Evolutionary conservation across 2,797 vertebrate species (phyloP).

Genomic region (Sphenodon punctatus): DNA sequence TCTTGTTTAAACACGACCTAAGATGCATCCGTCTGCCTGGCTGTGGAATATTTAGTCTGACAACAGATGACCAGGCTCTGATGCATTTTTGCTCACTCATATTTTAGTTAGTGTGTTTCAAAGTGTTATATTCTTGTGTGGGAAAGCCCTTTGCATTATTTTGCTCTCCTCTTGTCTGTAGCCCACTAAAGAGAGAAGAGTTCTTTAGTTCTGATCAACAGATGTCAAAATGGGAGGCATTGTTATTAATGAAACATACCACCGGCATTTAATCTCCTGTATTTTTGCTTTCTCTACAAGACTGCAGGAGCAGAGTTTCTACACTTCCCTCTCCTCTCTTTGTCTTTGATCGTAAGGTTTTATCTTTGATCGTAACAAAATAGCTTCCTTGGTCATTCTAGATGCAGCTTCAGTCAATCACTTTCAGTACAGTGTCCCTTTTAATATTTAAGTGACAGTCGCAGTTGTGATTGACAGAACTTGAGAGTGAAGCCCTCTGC

Average conservation of each 20-base stretch:
- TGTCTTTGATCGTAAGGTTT: conserved; percentile 1
- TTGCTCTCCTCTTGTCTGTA: conserved; percentile 12
- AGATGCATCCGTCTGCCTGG: conserved; percentile 37
- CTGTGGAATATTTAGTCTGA: conserved; percentile 43
- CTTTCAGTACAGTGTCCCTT: neutral
- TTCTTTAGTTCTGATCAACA: conserved; percentile 48
- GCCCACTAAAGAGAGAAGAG: neutral
- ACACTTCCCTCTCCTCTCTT: neutral
- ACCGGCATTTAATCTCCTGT: conserved; percentile 30
- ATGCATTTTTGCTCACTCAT: conserved; percentile 50
- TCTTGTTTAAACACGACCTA: too few relatives aligned
- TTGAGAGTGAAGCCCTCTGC: neutral
- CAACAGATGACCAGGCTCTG: conserved; percentile 60
- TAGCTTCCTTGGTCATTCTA: conserved; percentile 4
- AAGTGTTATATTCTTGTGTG: conserved; percentile 32
- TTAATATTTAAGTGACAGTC: neutral
- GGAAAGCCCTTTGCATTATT: conserved; percentile 1
- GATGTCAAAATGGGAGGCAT: conserved; percentile 36
- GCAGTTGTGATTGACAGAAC: neutral
- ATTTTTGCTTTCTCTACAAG: neutral
- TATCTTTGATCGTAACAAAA: conserved; percentile 5
- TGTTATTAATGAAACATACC: neutral
- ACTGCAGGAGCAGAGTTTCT: neutral
- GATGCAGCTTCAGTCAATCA: neutral
- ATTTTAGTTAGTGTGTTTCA: conserved; percentile 45